Evolutionary conservation across 2,797 vertebrate species (phyloP), one percentile per base, ranked within the genome.

Genomic region (Oceanodroma leucorhoa): DNA sequence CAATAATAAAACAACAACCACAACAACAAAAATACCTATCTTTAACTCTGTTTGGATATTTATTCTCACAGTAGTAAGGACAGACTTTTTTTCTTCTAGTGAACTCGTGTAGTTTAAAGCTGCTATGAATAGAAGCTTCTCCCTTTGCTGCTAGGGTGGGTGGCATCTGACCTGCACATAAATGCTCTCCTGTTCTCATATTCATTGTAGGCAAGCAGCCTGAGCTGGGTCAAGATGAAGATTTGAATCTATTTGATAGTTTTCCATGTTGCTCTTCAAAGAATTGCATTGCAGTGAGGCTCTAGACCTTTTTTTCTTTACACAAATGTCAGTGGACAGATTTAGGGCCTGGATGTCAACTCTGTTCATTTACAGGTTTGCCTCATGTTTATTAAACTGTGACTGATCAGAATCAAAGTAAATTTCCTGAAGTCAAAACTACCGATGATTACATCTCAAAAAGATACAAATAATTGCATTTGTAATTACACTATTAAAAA

Each of bases 301-400:
- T 77, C 36, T 41, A 36, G 55, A 92, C 23, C 2, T 41, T 15
- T 54, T 36, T 18, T 6, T 43, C n/a, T 76, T 88, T 77, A 94
- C 66, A 69, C 78, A 96, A 96, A 95, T 90, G 60, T 82, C 85
- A 71, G 30, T 90, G 77, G 92, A 95, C 93, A 94, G 73, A 94
- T 96, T 87, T 89, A 92, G 95, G 96, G 50, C 94, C 96, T 94
- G 60, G 69, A 62, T 90, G 95, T 95, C 95, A 95, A 14, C 76
- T 94, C 78, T 10, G 10, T 80, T 96, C 66, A 30, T 22, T 80
- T 95, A 11, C 27, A 67, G 40, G 34, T 78, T 93, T 94, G 41
- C 72, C 19, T 93, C 87, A 1, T 94, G 45, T 88, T 95, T 95
- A 46, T 87, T 95, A 96, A 89, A 67, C 34, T 90, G 40, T 69